phyloP scores from a whole-genome alignment of 92 coral and sea anemone genomes.

The Parazoanthus darwini region DNA sequence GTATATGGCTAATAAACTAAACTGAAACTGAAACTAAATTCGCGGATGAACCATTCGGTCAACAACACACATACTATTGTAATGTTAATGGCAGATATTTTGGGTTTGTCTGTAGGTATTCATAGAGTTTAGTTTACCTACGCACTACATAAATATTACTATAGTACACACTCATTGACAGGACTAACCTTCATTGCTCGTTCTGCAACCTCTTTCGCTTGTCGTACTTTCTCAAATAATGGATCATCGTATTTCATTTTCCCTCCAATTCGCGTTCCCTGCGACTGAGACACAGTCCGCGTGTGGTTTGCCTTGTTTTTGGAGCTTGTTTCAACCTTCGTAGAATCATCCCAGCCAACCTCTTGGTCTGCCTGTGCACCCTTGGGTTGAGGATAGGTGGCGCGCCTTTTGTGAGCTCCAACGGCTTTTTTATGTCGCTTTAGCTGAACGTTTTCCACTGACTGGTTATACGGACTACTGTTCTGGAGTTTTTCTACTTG shows the following conservation, averaged over 20 bases:
- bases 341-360: slow-evolving; percentile 59
- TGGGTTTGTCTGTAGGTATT: no score
- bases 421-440: slow-evolving; percentile 39
- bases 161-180: background rate
- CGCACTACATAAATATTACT: background rate
- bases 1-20: no score
- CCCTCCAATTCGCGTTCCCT: slow-evolving; percentile 45
- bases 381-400: slow-evolving; percentile 59
- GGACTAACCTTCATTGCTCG: slow-evolving; percentile 80
- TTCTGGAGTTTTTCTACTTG: slow-evolving; percentile 36
- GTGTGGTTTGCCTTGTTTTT: slow-evolving; percentile 43
- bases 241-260: slow-evolving; percentile 81
- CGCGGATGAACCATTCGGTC: no score
- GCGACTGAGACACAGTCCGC: slow-evolving; percentile 70
- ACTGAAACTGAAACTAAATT: no score
- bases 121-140: no score
- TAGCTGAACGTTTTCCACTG: slow-evolving; percentile 62
- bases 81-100: no score
- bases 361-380: slow-evolving; percentile 48
- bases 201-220: slow-evolving; percentile 85
- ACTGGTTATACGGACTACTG: slow-evolving; percentile 70
- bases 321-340: slow-evolving; percentile 49
- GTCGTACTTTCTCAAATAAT: slow-evolving; percentile 82
- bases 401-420: slow-evolving; percentile 57
- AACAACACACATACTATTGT: no score